Conservation (phyloP, 2,113 vertebrate species). For the Lucifuga dentata region DNA sequence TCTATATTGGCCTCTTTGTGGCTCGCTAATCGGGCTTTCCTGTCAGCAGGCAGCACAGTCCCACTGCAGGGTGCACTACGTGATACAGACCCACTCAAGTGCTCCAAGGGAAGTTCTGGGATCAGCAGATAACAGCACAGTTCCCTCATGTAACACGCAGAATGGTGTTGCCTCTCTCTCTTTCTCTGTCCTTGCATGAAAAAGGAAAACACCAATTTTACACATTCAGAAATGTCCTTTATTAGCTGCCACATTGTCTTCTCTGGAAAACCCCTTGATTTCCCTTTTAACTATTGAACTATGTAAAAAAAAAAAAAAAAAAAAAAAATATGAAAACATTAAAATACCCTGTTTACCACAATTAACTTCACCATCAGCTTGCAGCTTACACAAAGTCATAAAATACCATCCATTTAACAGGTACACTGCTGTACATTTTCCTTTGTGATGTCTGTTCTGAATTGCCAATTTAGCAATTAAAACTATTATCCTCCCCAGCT, state of each 20-base stretch:
- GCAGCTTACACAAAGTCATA: background rate
- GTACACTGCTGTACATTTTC: constrained; percentile 4
- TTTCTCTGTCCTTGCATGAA: constrained; percentile 62
- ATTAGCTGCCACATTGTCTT: constrained; percentile 42
- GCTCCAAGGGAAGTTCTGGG: constrained; percentile 92
- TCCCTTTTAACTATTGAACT: constrained; percentile 11
- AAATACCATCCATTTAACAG: background rate
- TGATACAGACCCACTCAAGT: constrained; percentile 84
- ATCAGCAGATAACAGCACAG: constrained; percentile 89
- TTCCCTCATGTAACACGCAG: constrained; percentile 79
- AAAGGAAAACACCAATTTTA: constrained; percentile 66
- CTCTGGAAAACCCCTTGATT: constrained; percentile 55
- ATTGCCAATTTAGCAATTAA: constrained; percentile 60
- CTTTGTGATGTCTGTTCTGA: constrained; percentile 14
- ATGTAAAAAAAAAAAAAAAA: constrained; percentile 3
- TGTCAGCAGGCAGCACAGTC: constrained; percentile 82
- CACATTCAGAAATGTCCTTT: constrained; percentile 50
- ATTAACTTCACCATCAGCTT: background rate
- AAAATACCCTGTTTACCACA: background rate
- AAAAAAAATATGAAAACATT: too few relatives aligned
- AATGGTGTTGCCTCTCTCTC: constrained; percentile 52
- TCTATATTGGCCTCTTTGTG: constrained; percentile 85
- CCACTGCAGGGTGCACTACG: constrained; percentile 74
- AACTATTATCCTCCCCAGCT: constrained; percentile 55
- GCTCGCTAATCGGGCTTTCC: constrained; percentile 87